Evolutionary conservation across 2,113 vertebrate genomes (phyloP).

Genomic region (Vimba vimba): DNA sequence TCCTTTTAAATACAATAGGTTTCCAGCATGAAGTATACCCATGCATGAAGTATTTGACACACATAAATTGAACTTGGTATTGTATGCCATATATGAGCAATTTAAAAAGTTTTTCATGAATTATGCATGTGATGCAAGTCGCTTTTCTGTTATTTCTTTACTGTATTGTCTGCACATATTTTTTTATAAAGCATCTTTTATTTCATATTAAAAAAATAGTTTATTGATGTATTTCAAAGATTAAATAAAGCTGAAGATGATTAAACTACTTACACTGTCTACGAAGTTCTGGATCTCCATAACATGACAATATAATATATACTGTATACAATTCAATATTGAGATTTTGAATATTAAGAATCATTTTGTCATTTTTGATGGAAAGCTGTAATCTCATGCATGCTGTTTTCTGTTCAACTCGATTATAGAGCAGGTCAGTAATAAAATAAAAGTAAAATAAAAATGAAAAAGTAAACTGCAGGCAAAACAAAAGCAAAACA

Average conservation of each 20-base stretch:
- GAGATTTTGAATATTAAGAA: neutral
- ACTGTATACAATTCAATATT: neutral
- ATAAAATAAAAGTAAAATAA: too few relatives aligned
- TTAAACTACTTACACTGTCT: neutral
- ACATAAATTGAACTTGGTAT: neutral
- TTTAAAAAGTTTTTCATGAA: neutral
- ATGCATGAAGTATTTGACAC: constrained; percentile 9
- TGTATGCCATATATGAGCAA: neutral
- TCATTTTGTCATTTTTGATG: neutral
- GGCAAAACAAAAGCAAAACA: neutral
- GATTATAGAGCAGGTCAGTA: neutral
- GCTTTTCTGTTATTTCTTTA: neutral
- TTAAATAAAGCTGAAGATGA: constrained; percentile 1
- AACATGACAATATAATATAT: neutral
- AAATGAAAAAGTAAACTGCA: too few relatives aligned
- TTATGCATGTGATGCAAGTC: neutral
- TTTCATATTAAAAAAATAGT: neutral
- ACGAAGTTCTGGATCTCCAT: neutral
- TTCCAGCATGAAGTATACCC: neutral
- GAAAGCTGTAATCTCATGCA: neutral
- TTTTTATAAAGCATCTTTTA: neutral
- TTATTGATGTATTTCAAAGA: neutral
- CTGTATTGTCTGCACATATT: neutral
- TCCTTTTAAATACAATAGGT: neutral
- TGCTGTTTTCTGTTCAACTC: neutral